phyloP scores from a whole-genome alignment of 2,797 vertebrate species.

The Centropyge bicolor region DNA sequence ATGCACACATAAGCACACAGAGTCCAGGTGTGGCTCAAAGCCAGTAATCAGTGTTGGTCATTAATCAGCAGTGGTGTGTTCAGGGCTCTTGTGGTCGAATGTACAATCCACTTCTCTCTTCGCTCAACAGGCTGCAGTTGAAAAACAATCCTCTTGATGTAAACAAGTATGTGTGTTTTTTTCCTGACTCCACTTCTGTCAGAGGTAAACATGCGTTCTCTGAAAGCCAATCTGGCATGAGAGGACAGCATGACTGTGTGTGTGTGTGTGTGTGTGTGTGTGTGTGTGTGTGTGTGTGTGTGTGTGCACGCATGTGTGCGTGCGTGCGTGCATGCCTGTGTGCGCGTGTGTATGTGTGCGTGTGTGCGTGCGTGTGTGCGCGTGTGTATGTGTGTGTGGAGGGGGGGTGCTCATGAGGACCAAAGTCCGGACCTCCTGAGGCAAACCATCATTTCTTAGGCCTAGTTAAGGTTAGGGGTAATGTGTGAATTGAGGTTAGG shows the following conservation, averaged over 20 bases:
- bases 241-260: neutral
- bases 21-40: conserved; percentile 34
- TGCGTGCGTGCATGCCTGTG: neutral
- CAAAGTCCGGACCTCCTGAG: too few relatives aligned
- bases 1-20: neutral
- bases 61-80: conserved; percentile 32
- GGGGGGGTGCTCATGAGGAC: too few relatives aligned
- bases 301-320: conserved; percentile 19
- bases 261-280: conserved; percentile 4
- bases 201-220: conserved; percentile 42
- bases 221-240: conserved; percentile 38
- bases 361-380: conserved; percentile 15
- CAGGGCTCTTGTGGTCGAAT: conserved; percentile 1
- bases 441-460: too few relatives aligned
- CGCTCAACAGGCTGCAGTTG: neutral
- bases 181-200: conserved; percentile 11
- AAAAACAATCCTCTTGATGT: conserved; percentile 50
- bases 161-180: conserved; percentile 40
- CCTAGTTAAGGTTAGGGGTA: too few relatives aligned
- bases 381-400: neutral
- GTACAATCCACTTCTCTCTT: conserved; percentile 3
- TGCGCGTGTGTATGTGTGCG: conserved; percentile 11
- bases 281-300: too few relatives aligned
- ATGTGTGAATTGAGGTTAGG: too few relatives aligned
- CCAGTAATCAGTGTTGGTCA: conserved; percentile 25